phyloP scores from a whole-genome alignment of 2,113 vertebrate genomes.

The Collichthys lucidus region DNA sequence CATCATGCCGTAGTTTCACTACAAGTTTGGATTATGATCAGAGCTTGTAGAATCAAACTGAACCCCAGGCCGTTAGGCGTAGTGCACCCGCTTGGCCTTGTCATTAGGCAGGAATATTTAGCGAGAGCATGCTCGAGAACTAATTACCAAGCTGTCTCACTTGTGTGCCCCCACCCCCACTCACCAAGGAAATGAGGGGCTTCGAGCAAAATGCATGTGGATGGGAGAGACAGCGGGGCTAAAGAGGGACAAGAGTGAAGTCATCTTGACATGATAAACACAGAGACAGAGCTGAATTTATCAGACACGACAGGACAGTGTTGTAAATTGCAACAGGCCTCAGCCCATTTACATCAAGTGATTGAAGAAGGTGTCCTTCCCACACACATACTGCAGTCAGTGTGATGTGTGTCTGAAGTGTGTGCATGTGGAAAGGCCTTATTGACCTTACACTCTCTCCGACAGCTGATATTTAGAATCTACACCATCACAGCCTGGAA shows the following conservation, averaged over 20 bases:
- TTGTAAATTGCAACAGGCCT: slow-evolving; percentile 73
- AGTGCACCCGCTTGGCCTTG: slow-evolving; percentile 63
- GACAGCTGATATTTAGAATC: slow-evolving; percentile 41
- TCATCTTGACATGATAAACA: slow-evolving; percentile 79
- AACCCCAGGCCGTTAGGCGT: slow-evolving; percentile 60
- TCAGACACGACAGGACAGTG: slow-evolving; percentile 65
- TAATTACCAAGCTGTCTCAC: slow-evolving; percentile 80
- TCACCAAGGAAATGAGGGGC: slow-evolving; percentile 66
- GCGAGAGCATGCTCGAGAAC: slow-evolving; percentile 66
- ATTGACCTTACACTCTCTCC: slow-evolving; percentile 31
- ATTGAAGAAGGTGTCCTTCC: slow-evolving; percentile 72
- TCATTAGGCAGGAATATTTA: slow-evolving; percentile 78
- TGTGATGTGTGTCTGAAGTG: background rate
- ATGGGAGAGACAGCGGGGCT: slow-evolving; percentile 58
- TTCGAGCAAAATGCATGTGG: slow-evolving; percentile 52
- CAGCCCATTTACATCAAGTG: slow-evolving; percentile 75
- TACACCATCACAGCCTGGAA: background rate
- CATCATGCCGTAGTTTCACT: slow-evolving; percentile 39
- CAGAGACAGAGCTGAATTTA: slow-evolving; percentile 70
- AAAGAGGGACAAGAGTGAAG: slow-evolving; percentile 76
- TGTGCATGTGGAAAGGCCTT: slow-evolving; percentile 10
- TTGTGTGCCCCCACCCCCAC: slow-evolving; percentile 33
- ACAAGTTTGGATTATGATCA: slow-evolving; percentile 68
- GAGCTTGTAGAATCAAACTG: slow-evolving; percentile 51
- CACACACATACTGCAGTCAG: slow-evolving; percentile 26